These are phyloP conservation scores for Tetranychus truncatus DNA, from an alignment of 2,888 invertebrate genomes.

Conservation along the genomic window DNA sequence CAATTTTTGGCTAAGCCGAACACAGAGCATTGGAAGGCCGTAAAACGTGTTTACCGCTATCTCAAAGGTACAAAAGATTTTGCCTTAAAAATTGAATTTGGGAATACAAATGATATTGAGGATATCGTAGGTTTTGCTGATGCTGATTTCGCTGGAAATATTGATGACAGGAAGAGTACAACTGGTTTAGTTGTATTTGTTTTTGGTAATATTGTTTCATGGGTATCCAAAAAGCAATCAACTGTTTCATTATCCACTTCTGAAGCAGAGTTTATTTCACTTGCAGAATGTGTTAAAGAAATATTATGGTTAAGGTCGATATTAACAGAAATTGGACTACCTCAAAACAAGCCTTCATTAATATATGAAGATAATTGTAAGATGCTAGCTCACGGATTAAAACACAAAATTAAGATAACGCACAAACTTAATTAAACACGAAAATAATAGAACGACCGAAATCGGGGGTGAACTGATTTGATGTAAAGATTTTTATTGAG, in stretches of 20 bases:
- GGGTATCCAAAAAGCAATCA: conserved; percentile 19
- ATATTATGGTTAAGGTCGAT: conserved; percentile 13
- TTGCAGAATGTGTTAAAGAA: conserved; percentile 13
- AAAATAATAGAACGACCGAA: no score
- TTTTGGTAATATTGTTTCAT: conserved; percentile 16
- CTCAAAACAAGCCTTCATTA: not conserved
- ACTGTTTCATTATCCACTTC: conserved; percentile 19
- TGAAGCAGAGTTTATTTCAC: conserved; percentile 22
- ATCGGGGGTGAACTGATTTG: no score
- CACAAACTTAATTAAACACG: no score
- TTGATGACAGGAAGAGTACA: not conserved
- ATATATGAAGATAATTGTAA: conserved; percentile 23
- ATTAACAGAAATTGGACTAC: conserved; percentile 10
- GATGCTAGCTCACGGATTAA: no score
- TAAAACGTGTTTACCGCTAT: conserved; percentile 12
- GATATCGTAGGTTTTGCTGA: conserved; percentile 19
- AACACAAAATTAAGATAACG: no score
- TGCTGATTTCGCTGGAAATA: conserved; percentile 23
- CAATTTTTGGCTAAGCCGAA: conserved; percentile 3
- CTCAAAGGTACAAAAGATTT: conserved; percentile 12
- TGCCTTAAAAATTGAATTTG: not conserved
- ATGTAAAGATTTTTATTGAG: no score
- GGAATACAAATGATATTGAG: not conserved
- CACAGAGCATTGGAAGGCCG: conserved; percentile 12
- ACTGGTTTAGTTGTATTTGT: conserved; percentile 19